A percentile compares a stretch with the other conserved stretches of the same genome.
Conservation (phyloP, 2,888 invertebrate species). For the Phoenoteleia sp. region DNA sequence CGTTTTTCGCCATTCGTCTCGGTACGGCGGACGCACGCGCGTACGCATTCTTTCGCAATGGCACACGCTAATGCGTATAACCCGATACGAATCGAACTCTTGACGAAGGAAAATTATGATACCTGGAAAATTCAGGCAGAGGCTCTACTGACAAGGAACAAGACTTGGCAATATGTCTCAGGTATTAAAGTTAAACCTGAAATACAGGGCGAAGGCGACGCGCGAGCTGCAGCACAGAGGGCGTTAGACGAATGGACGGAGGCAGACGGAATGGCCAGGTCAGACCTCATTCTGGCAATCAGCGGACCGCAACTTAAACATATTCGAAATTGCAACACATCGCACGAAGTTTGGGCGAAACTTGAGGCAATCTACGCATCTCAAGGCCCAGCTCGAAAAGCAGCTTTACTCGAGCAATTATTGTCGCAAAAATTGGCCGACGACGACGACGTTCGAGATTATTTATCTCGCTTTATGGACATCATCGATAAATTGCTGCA, state of each 20-base stretch:
- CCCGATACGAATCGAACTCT: neutral
- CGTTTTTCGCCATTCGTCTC: no score
- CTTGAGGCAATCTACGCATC: conserved; percentile 36
- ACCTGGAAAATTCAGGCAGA: conserved; percentile 67
- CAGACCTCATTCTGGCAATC: conserved; percentile 30
- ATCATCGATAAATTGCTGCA: conserved; percentile 54
- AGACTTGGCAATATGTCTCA: conserved; percentile 57
- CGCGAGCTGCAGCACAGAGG: neutral
- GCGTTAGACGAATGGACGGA: neutral
- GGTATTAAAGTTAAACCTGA: conserved; percentile 36
- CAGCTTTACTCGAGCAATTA: conserved; percentile 12
- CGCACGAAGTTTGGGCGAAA: conserved; percentile 24
- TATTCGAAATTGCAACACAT: conserved; percentile 19
- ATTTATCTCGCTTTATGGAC: conserved; percentile 41
- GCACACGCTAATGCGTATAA: neutral
- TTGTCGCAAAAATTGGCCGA: conserved; percentile 24
- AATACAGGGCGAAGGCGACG: neutral
- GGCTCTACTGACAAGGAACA: conserved; percentile 69
- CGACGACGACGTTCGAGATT: conserved; percentile 20
- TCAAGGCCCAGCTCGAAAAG: conserved; percentile 39
- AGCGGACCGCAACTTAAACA: conserved; percentile 29
- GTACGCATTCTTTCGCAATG: neutral
- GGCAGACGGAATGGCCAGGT: conserved; percentile 9
- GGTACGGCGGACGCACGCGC: no score
- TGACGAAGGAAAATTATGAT: conserved; percentile 57